Evolutionary conservation across 2,888 invertebrate species (phyloP), one percentile per base, ranked within the genome.

Genomic region (Cheilosia urbana): DNA sequence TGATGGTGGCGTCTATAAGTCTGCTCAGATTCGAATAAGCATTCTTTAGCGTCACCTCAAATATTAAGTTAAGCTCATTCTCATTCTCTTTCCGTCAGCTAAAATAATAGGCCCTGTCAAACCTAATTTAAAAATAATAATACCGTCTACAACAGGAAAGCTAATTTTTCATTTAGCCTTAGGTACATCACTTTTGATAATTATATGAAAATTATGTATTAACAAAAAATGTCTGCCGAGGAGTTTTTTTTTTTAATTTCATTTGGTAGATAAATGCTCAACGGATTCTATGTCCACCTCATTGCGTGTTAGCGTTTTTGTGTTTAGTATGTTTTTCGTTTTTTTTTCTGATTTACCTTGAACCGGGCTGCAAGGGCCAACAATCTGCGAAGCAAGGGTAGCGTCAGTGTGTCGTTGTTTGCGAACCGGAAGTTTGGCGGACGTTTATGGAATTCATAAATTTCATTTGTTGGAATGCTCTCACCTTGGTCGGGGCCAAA

Each of bases 131-230:
- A 51, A 51, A 21, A 51, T 13, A 21, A 24, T 13, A 51, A 51
- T 2, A 27, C 24, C 24, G 2, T 21, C 1, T 15, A 58, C 11
- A 42, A 65, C 42, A 40, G 57, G 13, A 65, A 42, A 17, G 75
- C 15, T 45, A 55, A 78, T 78, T 84, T 84, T 79, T 76, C 79
- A 84, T 75, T 79, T 65, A 75, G 53, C 65, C 79, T 84, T 75
- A n/a, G n/a, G n/a, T n/a, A 75, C 69, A 84, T 65, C 68, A 84
- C 19, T 71, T 57, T 58, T 42, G 47, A 58, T 69, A 63, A 65
- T 58, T 37, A 37, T 51, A 40, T 63, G 51, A 45, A 73, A 73
- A 34, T 55, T 77, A 66, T 55, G 40, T n/a, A n/a, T n/a, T n/a
- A n/a, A n/a, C n/a, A 47, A 55, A 57, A 68, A 60, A 77, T 69